phyloP scores from a whole-genome alignment of 2,888 invertebrate genomes.

The Julus scandinavius region DNA sequence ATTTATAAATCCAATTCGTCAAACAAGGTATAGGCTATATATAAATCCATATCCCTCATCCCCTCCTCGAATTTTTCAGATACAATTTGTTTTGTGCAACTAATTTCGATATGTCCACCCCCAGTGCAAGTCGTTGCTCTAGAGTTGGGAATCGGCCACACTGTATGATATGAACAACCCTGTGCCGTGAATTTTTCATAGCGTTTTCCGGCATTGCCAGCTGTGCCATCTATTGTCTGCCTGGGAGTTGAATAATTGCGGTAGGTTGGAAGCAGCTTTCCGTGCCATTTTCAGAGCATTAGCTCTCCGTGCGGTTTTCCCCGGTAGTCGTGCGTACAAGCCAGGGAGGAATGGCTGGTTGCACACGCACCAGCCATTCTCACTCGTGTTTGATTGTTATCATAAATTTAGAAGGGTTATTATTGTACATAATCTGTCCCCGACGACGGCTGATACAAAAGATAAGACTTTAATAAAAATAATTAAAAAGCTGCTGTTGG shows the following conservation, averaged over 20 bases:
- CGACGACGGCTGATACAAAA: constrained; percentile 50
- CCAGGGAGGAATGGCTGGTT: background rate
- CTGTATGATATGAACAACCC: background rate
- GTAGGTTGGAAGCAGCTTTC: constrained; percentile 27
- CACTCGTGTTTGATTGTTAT: constrained; percentile 50
- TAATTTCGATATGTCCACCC: too few relatives aligned
- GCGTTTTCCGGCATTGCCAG: constrained; percentile 1
- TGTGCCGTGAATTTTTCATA: constrained; percentile 6
- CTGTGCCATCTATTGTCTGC: constrained; percentile 49
- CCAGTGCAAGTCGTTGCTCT: too few relatives aligned
- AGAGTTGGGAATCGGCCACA: too few relatives aligned
- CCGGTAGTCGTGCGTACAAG: background rate
- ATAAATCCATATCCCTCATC: too few relatives aligned
- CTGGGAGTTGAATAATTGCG: constrained; percentile 36
- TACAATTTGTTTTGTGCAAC: too few relatives aligned
- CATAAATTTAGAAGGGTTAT: constrained; percentile 50
- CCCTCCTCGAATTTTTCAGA: too few relatives aligned
- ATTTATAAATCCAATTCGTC: too few relatives aligned
- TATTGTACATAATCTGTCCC: constrained; percentile 46
- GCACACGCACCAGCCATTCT: constrained; percentile 13
- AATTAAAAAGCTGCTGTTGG: constrained; percentile 50
- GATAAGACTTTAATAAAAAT: constrained; percentile 51
- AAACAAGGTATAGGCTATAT: too few relatives aligned
- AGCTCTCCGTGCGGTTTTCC: background rate
- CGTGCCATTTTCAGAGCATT: constrained; percentile 28